Percentiles rank a stretch among this genome's conserved stretches.
phyloP scores from a whole-genome alignment of 2,888 invertebrate genomes.

The Leptopilina syphax region DNA sequence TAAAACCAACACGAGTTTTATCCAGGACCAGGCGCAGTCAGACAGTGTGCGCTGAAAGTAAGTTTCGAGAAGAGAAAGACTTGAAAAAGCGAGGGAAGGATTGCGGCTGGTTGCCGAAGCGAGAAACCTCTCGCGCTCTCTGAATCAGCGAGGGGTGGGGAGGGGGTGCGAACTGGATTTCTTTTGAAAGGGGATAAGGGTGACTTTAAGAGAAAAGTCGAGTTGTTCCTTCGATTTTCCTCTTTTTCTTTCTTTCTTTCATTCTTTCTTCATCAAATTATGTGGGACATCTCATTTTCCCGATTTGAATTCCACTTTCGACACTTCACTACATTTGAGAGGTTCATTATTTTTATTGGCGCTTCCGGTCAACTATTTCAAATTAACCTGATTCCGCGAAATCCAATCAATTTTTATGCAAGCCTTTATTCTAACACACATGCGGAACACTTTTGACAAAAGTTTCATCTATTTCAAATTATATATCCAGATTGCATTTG shows the following conservation, averaged over 20 bases:
- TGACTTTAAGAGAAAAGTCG: constrained; percentile 28
- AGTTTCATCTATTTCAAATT: too few species aligned
- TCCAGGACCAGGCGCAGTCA: constrained; percentile 51
- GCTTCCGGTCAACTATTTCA: constrained; percentile 12
- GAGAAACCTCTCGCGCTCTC: constrained; percentile 41
- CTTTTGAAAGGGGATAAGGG: constrained; percentile 18
- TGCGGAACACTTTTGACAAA: too few species aligned
- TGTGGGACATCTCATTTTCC: constrained; percentile 30
- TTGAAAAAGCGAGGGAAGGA: constrained; percentile 45
- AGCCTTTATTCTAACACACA: too few species aligned
- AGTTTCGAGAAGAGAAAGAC: constrained; percentile 54
- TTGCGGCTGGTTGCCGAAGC: constrained; percentile 57
- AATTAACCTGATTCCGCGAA: neutral
- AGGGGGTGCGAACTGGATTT: constrained; percentile 12
- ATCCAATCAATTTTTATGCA: neutral
- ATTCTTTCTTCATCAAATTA: constrained; percentile 36
- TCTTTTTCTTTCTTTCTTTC: constrained; percentile 8
- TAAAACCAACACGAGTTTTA: constrained; percentile 59
- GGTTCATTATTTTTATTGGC: constrained; percentile 35
- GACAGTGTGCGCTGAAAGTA: constrained; percentile 55
- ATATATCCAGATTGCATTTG: too few species aligned
- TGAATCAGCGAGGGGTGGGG: neutral
- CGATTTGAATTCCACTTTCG: constrained; percentile 36
- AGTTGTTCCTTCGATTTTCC: constrained; percentile 23
- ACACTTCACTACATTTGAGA: constrained; percentile 17